These are phyloP conservation scores for Ganaspis sp. DNA, from an alignment of 1,140 invertebrate species.

Conservation along the genomic window DNA sequence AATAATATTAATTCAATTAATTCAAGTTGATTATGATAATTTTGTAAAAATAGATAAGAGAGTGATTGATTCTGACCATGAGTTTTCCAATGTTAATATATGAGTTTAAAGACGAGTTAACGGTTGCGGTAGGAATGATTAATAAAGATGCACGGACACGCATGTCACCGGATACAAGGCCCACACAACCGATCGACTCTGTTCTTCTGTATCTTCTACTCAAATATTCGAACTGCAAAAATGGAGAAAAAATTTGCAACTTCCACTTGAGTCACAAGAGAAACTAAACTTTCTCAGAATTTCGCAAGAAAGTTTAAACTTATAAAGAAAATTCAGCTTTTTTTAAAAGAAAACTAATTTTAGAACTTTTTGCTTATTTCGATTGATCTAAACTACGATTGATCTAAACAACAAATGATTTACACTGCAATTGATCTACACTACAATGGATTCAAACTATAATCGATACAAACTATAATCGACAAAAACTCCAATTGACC, in stretches of 20 bases:
- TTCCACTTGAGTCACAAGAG: background rate
- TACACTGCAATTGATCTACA: too few relatives aligned
- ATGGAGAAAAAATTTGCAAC: background rate
- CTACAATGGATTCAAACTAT: too few relatives aligned
- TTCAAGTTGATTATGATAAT: background rate
- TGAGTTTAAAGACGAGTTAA: constrained; percentile 42
- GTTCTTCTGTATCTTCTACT: background rate
- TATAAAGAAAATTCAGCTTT: too few relatives aligned
- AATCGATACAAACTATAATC: too few relatives aligned
- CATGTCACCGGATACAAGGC: constrained; percentile 72
- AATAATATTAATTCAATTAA: too few relatives aligned
- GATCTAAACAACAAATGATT: too few relatives aligned
- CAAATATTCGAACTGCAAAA: background rate
- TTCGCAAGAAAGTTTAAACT: too few relatives aligned
- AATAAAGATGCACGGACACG: constrained; percentile 74
- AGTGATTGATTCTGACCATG: background rate
- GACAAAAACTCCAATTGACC: too few relatives aligned
- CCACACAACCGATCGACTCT: constrained; percentile 51
- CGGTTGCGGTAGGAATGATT: constrained; percentile 57
- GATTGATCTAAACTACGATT: too few relatives aligned
- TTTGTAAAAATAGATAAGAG: background rate
- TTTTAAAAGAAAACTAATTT: too few relatives aligned
- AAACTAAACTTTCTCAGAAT: too few relatives aligned
- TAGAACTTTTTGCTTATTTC: too few relatives aligned
- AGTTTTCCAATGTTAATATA: constrained; percentile 55